Base-by-base conservation (phyloP, 2,113 vertebrate genomes). In the Pampusana beccarii region DNA sequence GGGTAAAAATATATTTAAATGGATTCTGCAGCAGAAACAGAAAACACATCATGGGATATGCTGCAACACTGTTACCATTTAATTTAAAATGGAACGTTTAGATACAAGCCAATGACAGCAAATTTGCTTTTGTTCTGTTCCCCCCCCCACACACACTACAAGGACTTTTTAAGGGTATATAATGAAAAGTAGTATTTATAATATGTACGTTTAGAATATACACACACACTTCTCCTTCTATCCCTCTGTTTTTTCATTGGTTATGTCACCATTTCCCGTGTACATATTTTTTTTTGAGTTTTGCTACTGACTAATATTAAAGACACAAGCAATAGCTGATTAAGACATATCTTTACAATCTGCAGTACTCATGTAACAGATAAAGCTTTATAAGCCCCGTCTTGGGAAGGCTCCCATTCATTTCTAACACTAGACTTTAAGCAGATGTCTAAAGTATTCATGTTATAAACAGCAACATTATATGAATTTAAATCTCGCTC, bases 391-490 rank as follows among this genome's bases (percentile, higher is more conserved):
- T 80, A 93, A 96, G 72, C 83, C 64, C 90, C 40, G 8, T 72
- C 80, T 92, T 89, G 95, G 93, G 95, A 96, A 89, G 60, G 84
- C 56, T 97, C 95, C 95, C 91, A 80, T 92, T 96, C 93, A 61
- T 95, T 96, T 33, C 66, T 57, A 96, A 73, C 82, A 83, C 17
- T 21, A 82, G 88, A 94, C 93, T 96, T 82, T 48, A 95, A 96
- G 74, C 97, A 97, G 97, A 97, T 96, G 97, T 95, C 95, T 93
- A 64, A 97, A 97, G 97, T 77, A 96, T 91, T 93, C 67, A 31
- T 1, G 48, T 90, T 94, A 84, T 84, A 95, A 97, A 97, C 88
- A 94, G 95, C 94, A 97, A 89, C 97, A 92, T 83, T 92, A 62
- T 70, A 88, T 13, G 71, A 94, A 96, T 96, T 95, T 80, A 95